phyloP scores from a whole-genome alignment of 2,113 vertebrate species.

The Sylvicapra grimmia region DNA sequence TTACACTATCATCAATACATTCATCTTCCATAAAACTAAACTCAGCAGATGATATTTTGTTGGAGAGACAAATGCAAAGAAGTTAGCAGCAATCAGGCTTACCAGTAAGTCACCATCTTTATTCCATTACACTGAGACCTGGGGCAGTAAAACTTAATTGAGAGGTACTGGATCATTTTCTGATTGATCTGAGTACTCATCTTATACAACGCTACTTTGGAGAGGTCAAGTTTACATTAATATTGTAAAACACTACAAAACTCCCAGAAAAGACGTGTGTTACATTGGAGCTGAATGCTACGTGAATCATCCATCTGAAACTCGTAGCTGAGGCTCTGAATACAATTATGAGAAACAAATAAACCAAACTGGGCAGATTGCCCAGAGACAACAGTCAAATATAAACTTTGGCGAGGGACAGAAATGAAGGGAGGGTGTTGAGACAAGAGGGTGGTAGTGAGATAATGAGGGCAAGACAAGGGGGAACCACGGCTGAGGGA shows the following conservation, averaged over 20 bases:
- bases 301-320: conserved; percentile 5
- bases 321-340: conserved; percentile 1
- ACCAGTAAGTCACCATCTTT: neutral
- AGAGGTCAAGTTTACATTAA: neutral
- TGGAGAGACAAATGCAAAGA: neutral
- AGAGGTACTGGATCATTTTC: neutral
- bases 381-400: conserved; percentile 44
- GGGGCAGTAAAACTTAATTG: neutral
- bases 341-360: conserved; percentile 60
- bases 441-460: neutral
- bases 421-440: neutral
- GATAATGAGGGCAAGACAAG: neutral
- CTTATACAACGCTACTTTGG: neutral
- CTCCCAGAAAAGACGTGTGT: conserved; percentile 2
- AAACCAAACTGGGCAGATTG: conserved; percentile 34
- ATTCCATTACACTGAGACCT: neutral
- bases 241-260: conserved; percentile 5
- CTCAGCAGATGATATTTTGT: neutral
- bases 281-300: neutral
- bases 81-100: neutral
- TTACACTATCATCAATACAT: neutral
- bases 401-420: neutral
- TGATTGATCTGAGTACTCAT: neutral
- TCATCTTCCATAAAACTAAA: neutral
- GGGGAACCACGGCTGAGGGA: rapidly evolving